Evolutionary conservation across 1,140 invertebrate genomes (phyloP).

Genomic region (Mylabris phalerata): DNA sequence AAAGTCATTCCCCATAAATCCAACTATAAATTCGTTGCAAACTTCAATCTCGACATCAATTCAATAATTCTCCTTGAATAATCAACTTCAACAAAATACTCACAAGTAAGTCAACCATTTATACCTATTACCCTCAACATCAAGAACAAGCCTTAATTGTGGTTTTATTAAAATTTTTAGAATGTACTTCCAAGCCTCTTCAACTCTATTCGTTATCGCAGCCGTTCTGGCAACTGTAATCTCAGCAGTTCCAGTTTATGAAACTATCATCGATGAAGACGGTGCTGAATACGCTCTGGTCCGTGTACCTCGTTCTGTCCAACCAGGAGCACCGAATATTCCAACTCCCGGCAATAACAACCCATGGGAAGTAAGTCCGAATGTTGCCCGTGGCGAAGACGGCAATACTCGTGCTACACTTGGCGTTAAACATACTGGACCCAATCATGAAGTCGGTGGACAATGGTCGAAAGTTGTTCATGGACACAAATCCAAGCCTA

Average conservation of each 20-base stretch:
- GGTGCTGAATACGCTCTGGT: neutral
- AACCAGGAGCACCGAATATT: neutral
- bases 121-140: too few species aligned
- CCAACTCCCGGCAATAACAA: neutral
- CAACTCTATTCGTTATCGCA: neutral
- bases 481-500: slow-evolving; percentile 20
- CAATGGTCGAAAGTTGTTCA: slow-evolving; percentile 18
- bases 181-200: neutral
- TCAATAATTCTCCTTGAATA: neutral
- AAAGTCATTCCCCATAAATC: too few species aligned
- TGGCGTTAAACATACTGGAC: slow-evolving; percentile 18
- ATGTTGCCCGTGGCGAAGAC: slow-evolving; percentile 14
- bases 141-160: too few species aligned
- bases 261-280: neutral
- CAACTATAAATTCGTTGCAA: too few species aligned
- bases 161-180: too few species aligned
- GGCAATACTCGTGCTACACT: slow-evolving; percentile 17
- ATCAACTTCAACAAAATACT: neutral
- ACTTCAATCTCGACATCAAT: too few species aligned
- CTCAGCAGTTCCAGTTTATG: neutral
- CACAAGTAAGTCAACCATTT: too few species aligned
- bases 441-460: slow-evolving; percentile 22
- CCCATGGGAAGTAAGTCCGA: slow-evolving; percentile 19
- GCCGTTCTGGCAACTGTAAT: neutral
- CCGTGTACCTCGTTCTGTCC: neutral